phyloP scores from a whole-genome alignment of 2,797 vertebrate genomes.

The Sebastes itinus region DNA sequence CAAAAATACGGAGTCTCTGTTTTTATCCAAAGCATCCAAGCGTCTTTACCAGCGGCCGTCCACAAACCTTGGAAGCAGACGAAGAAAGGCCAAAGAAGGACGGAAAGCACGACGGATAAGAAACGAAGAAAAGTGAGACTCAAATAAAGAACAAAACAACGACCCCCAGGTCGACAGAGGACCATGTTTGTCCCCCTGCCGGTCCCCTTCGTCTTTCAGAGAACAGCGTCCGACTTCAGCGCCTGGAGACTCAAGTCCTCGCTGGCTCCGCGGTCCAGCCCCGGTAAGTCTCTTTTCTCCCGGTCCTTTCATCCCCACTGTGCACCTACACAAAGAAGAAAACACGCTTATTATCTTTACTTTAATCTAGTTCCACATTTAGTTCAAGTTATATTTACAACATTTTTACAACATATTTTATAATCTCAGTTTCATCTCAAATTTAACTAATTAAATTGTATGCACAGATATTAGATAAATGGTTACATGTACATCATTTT shows the following conservation, averaged over 20 bases:
- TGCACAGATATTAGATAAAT: neutral
- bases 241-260: conserved; percentile 89
- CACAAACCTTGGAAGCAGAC: conserved; percentile 49
- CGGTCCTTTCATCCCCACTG: neutral
- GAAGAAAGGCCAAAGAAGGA: conserved; percentile 62
- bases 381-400: neutral
- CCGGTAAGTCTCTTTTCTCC: conserved; percentile 80
- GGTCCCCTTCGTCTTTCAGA: conserved; percentile 90
- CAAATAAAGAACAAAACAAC: conserved; percentile 43
- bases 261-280: conserved; percentile 83
- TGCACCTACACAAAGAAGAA: conserved; percentile 23
- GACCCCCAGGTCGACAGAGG: conserved; percentile 82
- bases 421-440: neutral
- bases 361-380: neutral
- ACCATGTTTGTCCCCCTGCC: conserved; percentile 91
- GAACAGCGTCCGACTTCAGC: conserved; percentile 87
- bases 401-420: fast-evolving
- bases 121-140: conserved; percentile 60
- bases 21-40: conserved; percentile 17
- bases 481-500: neutral
- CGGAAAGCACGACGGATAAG: conserved; percentile 56
- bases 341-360: neutral
- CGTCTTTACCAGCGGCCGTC: conserved; percentile 34
- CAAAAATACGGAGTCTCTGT: conserved; percentile 11
- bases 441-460: neutral